Evolutionary conservation across 2,888 invertebrate species (phyloP).

Genomic region (Cosmia trapezina): DNA sequence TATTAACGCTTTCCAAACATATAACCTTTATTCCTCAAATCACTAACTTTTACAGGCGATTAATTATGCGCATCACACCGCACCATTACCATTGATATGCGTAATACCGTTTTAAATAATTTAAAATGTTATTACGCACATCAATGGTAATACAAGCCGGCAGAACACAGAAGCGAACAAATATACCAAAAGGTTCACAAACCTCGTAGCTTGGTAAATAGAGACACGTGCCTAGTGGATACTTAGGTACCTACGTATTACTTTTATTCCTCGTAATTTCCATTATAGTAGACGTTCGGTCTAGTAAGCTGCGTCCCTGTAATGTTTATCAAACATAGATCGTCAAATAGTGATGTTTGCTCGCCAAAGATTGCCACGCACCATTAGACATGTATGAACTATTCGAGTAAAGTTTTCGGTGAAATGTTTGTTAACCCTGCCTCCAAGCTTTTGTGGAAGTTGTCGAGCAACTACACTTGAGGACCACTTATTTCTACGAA

Average conservation of each 20-base stretch:
- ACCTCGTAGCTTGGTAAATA: slow-evolving; percentile 42
- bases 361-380: slow-evolving; percentile 71
- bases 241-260: slow-evolving; percentile 41
- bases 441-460: slow-evolving; percentile 65
- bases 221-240: slow-evolving; percentile 46
- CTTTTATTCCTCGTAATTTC: slow-evolving; percentile 60
- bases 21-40: slow-evolving; percentile 35
- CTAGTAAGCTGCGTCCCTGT: slow-evolving; percentile 55
- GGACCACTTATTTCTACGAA: slow-evolving; percentile 58
- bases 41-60: slow-evolving; percentile 44
- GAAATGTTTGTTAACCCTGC: slow-evolving; percentile 68
- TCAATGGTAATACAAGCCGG: slow-evolving; percentile 37
- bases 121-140: slow-evolving; percentile 43
- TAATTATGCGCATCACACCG: slow-evolving; percentile 50
- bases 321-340: slow-evolving; percentile 71
- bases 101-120: too few relatives aligned
- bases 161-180: slow-evolving; percentile 45
- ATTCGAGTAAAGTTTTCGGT: slow-evolving; percentile 67
- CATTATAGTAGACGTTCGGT: slow-evolving; percentile 58
- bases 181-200: slow-evolving; percentile 50
- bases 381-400: slow-evolving; percentile 75
- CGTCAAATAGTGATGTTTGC: slow-evolving; percentile 71
- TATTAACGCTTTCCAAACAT: slow-evolving; percentile 40
- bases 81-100: too few relatives aligned
- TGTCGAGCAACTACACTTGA: slow-evolving; percentile 64